Evolutionary conservation across 2,797 vertebrate genomes (phyloP).

Genomic region (Phoebastria nigripes): DNA sequence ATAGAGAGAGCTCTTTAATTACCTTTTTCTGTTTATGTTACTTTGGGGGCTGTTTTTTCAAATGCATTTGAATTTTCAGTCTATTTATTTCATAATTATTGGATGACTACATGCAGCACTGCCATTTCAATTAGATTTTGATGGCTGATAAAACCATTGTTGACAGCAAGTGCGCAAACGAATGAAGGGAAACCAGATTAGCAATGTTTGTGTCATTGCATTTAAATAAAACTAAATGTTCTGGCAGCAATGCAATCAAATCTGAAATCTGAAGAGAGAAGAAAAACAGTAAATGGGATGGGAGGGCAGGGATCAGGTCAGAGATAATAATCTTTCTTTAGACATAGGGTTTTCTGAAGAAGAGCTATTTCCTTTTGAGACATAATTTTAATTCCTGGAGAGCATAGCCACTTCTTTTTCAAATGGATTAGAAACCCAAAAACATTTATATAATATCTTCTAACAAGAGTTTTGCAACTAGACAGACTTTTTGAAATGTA

Average conservation of each 20-base stretch:
- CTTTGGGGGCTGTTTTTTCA: slow-evolving; percentile 55
- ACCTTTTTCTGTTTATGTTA: slow-evolving; percentile 66
- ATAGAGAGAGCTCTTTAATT: slow-evolving; percentile 60
- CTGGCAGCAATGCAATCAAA: slow-evolving; percentile 40
- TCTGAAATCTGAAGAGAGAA: slow-evolving; percentile 18
- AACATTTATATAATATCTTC: slow-evolving; percentile 48
- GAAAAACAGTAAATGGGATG: background rate
- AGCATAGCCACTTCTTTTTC: slow-evolving; percentile 40
- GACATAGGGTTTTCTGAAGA: slow-evolving; percentile 38
- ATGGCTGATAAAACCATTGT: slow-evolving; percentile 71
- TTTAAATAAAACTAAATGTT: slow-evolving; percentile 69
- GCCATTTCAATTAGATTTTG: slow-evolving; percentile 74
- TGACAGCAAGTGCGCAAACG: slow-evolving; percentile 62
- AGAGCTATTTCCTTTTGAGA: slow-evolving; percentile 26
- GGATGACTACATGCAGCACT: slow-evolving; percentile 57
- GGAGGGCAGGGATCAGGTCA: background rate
- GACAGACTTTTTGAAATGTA: slow-evolving; percentile 45
- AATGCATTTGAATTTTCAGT: slow-evolving; percentile 69
- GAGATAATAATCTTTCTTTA: background rate
- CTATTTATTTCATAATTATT: slow-evolving; percentile 73
- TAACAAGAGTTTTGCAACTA: slow-evolving; percentile 49
- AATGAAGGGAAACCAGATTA: slow-evolving; percentile 68
- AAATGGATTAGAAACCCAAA: slow-evolving; percentile 47
- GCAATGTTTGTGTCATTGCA: slow-evolving; percentile 50
- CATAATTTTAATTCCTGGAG: slow-evolving; percentile 48